A percentile compares a stretch with the other conserved stretches of the same genome.
Evolutionary conservation across 2,113 vertebrate genomes (phyloP).

Genomic region (Zosterops hypoxanthus): DNA sequence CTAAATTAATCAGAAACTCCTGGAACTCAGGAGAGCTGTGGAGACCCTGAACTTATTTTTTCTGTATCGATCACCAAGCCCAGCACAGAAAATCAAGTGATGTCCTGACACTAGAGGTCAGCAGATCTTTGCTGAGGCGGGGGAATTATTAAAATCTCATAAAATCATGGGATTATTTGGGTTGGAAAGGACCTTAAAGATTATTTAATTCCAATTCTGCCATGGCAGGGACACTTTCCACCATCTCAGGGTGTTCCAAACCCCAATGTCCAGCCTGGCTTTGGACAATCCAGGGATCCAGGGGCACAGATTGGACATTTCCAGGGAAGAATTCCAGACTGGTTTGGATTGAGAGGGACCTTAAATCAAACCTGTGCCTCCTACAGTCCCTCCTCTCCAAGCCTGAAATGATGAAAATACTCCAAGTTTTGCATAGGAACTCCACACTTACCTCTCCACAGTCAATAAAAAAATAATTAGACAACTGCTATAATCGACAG

Average conservation of each 20-base stretch:
- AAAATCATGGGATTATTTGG: not conserved
- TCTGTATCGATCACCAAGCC: slow-evolving; percentile 15
- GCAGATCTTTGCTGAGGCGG: slow-evolving; percentile 2
- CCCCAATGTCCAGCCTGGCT: not conserved
- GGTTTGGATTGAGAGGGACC: too few relatives aligned
- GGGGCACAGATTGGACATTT: not conserved
- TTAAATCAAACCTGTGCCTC: not conserved
- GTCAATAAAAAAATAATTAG: too few relatives aligned
- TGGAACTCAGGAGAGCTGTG: not conserved
- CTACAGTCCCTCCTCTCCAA: accelerated
- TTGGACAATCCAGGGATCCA: not conserved
- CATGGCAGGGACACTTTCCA: not conserved
- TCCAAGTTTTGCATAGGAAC: not conserved
- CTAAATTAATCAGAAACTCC: slow-evolving; percentile 41
- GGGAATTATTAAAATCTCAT: not conserved
- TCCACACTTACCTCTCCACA: not conserved
- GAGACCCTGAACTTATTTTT: slow-evolving; percentile 26
- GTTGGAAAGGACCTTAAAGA: not conserved
- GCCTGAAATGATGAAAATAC: not conserved
- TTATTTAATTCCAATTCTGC: accelerated
- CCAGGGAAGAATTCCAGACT: too few relatives aligned
- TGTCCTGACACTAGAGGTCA: slow-evolving; percentile 51
- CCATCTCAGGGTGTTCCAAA: accelerated
- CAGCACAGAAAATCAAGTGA: slow-evolving; percentile 8
- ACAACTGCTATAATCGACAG: not conserved